Evolutionary conservation across 1,140 invertebrate genomes (phyloP).

Genomic region (Scaptomyza pallida): DNA sequence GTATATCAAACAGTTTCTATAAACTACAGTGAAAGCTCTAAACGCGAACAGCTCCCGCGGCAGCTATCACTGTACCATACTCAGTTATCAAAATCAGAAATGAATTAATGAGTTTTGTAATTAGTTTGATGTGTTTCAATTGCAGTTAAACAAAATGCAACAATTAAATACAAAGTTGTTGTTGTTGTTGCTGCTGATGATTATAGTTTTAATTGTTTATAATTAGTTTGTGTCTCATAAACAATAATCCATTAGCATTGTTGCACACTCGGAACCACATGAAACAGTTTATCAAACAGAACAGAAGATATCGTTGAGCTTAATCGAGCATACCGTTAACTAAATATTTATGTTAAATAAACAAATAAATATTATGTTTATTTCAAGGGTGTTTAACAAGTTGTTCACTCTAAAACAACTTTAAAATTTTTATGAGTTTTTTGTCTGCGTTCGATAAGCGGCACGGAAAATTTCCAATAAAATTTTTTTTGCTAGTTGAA

Average conservation of each 20-base stretch:
- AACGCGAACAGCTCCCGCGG: too few species aligned
- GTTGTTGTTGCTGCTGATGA: slow-evolving; percentile 7
- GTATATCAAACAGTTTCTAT: background rate
- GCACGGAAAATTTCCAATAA: slow-evolving; percentile 57
- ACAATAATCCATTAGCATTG: too few species aligned
- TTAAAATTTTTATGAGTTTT: background rate
- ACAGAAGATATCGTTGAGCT: too few species aligned
- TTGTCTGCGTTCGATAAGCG: slow-evolving; percentile 3
- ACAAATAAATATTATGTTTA: background rate
- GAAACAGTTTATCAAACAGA: too few species aligned
- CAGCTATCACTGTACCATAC: too few species aligned
- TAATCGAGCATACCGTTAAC: too few species aligned
- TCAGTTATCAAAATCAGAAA: background rate
- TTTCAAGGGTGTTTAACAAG: background rate
- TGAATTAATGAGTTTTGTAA: slow-evolving; percentile 3
- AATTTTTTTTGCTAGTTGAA: slow-evolving; percentile 30
- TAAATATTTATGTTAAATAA: too few species aligned
- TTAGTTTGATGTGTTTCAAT: slow-evolving; percentile 20
- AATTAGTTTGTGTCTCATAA: too few species aligned
- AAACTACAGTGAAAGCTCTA: too few species aligned
- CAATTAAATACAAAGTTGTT: slow-evolving; percentile 27
- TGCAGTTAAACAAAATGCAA: slow-evolving; percentile 8
- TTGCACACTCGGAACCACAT: too few species aligned
- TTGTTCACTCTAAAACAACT: background rate
- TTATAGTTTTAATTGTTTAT: background rate